Conservation (phyloP, 2,797 vertebrate genomes). For the Basileuterus tristriatus region DNA sequence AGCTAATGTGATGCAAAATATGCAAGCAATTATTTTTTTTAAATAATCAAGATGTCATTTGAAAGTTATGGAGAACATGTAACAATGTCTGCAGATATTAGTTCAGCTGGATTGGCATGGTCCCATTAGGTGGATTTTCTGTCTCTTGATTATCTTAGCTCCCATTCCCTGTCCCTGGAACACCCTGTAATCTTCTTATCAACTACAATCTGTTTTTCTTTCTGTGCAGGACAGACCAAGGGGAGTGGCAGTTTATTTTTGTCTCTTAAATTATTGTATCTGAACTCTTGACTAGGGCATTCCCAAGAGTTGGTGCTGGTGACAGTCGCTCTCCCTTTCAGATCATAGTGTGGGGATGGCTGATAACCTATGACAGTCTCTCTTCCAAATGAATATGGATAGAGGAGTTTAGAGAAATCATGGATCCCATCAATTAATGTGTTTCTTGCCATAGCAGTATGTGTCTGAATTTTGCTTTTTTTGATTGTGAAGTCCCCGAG, state of each 20-base stretch:
- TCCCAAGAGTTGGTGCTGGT: background rate
- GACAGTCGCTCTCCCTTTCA: background rate
- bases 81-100: background rate
- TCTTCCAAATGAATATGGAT: background rate
- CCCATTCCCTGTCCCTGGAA: constrained; percentile 35
- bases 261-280: background rate
- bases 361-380: background rate
- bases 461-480: background rate
- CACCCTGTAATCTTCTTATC: constrained; percentile 35
- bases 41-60: background rate
- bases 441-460: background rate
- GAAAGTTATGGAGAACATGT: background rate
- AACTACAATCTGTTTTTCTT: constrained; percentile 28
- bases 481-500: background rate
- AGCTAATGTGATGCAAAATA: background rate
- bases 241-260: background rate
- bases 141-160: constrained; percentile 25
- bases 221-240: background rate
- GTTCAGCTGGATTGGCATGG: background rate
- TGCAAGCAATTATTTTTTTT: background rate
- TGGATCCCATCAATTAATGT: background rate
- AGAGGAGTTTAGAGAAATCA: background rate
- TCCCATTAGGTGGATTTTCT: constrained; percentile 48
- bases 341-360: background rate
- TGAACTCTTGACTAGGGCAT: background rate